Percentiles rank a stretch among this genome's conserved stretches.
These are phyloP conservation scores for Acipenser oxyrinchus DNA, from an alignment of 2,797 vertebrate species.

Conservation along the genomic window DNA sequence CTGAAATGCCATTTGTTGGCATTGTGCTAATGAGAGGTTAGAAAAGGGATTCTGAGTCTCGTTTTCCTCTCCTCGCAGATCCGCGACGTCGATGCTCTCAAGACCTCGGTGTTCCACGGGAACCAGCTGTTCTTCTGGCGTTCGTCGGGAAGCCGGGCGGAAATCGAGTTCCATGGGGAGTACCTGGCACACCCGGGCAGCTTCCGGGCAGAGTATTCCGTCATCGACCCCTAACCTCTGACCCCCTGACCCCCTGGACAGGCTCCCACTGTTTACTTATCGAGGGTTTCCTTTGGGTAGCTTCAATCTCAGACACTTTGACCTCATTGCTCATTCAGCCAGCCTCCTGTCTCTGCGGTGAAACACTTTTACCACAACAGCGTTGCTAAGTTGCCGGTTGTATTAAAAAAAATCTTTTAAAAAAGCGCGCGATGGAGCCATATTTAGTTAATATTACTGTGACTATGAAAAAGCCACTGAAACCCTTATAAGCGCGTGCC, in stretches of 20 bases:
- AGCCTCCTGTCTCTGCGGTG: too few species aligned
- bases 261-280: neutral
- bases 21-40: neutral
- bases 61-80: slow-evolving; percentile 53
- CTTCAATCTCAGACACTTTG: neutral
- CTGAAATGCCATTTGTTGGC: neutral
- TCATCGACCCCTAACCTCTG: slow-evolving; percentile 34
- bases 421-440: too few species aligned
- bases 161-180: slow-evolving; percentile 83
- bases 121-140: slow-evolving; percentile 77
- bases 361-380: too few species aligned
- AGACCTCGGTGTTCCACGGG: slow-evolving; percentile 69
- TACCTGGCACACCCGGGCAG: slow-evolving; percentile 54
- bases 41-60: too few species aligned
- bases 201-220: slow-evolving; percentile 76
- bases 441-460: too few species aligned
- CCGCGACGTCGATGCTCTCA: slow-evolving; percentile 72
- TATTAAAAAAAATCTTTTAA: too few species aligned
- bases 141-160: slow-evolving; percentile 79
- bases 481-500: too few species aligned
- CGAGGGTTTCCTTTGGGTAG: slow-evolving; percentile 1
- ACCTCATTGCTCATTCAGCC: neutral
- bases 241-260: neutral
- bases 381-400: too few species aligned
- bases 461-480: too few species aligned